These are phyloP conservation scores for Antheraea assamensis DNA, from an alignment of 2,888 invertebrate genomes.

Conservation along the genomic window DNA sequence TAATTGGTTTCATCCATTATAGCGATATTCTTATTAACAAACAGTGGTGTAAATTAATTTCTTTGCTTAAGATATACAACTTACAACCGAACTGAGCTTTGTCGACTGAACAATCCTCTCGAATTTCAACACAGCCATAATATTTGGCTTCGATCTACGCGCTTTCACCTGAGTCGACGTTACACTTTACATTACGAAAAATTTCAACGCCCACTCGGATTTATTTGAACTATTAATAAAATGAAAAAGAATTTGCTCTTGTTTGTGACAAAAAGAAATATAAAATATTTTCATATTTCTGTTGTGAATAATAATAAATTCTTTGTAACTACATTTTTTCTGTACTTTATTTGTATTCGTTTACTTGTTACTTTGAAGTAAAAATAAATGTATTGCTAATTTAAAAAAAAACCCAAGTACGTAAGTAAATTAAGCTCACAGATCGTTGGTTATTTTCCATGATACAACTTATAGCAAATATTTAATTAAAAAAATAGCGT, in stretches of 20 bases:
- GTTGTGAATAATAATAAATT: not conserved
- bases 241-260: not conserved
- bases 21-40: too few species aligned
- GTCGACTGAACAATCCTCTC: not conserved
- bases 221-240: not conserved
- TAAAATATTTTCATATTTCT: not conserved
- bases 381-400: not conserved
- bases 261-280: not conserved
- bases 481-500: too few species aligned
- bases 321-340: not conserved
- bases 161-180: not conserved
- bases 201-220: not conserved
- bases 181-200: not conserved
- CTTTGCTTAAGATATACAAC: too few species aligned
- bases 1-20: too few species aligned
- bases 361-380: not conserved
- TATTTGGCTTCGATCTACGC: not conserved
- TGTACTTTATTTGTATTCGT: not conserved
- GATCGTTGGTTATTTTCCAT: too few species aligned
- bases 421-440: too few species aligned
- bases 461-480: too few species aligned
- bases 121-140: not conserved
- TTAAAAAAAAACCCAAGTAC: too few species aligned
- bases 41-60: too few species aligned
- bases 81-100: not conserved